phyloP scores from a whole-genome alignment of 2,888 invertebrate genomes.

The Cephalotes varians region DNA sequence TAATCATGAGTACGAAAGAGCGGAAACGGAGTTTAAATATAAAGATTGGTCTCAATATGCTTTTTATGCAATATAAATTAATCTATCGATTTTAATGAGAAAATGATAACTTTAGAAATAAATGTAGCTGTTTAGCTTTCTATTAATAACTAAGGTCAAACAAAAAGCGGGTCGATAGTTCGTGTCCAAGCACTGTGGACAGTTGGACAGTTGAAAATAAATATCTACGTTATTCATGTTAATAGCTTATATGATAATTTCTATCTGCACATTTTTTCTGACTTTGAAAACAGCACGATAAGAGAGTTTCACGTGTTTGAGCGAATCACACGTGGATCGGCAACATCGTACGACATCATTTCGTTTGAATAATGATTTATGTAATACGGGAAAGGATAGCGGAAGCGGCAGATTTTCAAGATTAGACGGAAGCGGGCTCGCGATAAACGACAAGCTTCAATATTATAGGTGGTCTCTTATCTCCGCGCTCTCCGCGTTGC shows the following conservation, averaged over 20 bases:
- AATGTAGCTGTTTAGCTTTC: constrained; percentile 11
- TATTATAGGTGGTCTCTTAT: constrained; percentile 40
- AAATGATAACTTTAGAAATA: background rate
- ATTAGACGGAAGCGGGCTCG: constrained; percentile 57
- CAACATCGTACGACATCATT: constrained; percentile 1
- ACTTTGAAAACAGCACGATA: background rate
- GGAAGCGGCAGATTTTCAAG: constrained; percentile 61
- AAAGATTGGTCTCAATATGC: background rate
- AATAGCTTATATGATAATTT: background rate
- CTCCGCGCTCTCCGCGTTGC: constrained; percentile 5
- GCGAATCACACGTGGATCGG: constrained; percentile 40
- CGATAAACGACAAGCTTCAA: constrained; percentile 56
- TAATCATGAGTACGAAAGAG: background rate
- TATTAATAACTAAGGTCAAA: constrained; percentile 25
- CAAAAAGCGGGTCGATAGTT: background rate
- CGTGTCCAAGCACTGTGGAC: background rate
- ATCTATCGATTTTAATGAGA: constrained; percentile 8
- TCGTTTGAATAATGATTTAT: constrained; percentile 64
- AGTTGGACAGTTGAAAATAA: background rate
- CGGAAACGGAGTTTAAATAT: background rate
- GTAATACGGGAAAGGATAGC: constrained; percentile 57
- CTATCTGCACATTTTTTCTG: background rate
- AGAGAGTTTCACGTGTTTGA: constrained; percentile 2
- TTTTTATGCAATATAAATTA: background rate
- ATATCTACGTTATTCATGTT: background rate